These are phyloP conservation scores for Margarornis squamiger DNA, from an alignment of 2,797 vertebrate genomes.

Conservation along the genomic window DNA sequence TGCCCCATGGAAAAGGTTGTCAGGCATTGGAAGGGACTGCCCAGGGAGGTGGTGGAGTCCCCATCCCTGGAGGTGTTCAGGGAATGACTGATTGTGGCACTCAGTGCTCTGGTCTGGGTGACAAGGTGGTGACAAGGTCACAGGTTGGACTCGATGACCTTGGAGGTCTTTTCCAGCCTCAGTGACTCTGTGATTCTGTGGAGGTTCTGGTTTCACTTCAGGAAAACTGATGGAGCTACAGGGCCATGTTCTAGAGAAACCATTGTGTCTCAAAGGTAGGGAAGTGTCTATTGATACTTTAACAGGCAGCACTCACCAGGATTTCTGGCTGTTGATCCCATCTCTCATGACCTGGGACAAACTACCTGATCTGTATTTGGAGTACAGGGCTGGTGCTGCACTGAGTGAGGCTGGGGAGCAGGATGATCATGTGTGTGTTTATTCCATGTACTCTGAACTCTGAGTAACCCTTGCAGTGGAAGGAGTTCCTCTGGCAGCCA, in stretches of 20 bases:
- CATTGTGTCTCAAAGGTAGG: neutral
- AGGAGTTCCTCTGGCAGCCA: slow-evolving; percentile 4
- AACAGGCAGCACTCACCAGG: neutral
- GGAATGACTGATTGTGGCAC: neutral
- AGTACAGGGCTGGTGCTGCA: neutral
- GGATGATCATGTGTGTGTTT: neutral
- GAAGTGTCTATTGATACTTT: neutral
- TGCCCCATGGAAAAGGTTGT: neutral
- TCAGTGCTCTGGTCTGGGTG: neutral
- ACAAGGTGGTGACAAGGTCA: neutral
- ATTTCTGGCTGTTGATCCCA: neutral
- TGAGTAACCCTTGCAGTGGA: slow-evolving; percentile 7
- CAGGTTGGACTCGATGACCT: neutral
- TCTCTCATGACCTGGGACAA: neutral
- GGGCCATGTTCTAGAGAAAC: neutral
- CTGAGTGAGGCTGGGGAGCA: neutral
- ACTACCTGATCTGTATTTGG: neutral
- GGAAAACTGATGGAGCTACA: neutral
- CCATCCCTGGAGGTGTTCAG: neutral
- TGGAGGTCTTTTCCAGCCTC: neutral
- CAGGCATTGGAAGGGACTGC: neutral
- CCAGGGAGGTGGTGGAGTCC: neutral
- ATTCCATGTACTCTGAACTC: slow-evolving; percentile 29
- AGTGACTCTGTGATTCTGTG: neutral
- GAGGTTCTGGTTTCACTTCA: neutral